Conservation (phyloP, 2,797 vertebrate species). For the Ceyx erithaca region DNA sequence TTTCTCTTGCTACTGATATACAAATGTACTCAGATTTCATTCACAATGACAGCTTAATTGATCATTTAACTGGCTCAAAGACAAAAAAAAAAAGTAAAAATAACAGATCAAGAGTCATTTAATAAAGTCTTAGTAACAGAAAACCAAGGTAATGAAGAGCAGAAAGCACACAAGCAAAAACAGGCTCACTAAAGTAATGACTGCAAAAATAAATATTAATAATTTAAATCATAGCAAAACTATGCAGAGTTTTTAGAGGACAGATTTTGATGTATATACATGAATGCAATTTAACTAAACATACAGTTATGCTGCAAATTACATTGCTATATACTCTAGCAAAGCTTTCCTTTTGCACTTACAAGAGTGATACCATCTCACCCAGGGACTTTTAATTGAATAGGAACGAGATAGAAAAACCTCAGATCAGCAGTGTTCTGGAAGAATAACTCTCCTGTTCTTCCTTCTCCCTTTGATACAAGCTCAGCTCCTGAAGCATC, state of each 20-base stretch:
- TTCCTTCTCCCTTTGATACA: background rate
- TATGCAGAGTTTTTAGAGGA: background rate
- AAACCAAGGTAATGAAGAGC: background rate
- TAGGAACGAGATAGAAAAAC: background rate
- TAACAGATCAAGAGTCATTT: background rate
- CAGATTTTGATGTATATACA: background rate
- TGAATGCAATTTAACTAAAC: background rate
- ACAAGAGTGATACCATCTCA: background rate
- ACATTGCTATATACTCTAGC: background rate
- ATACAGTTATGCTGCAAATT: background rate
- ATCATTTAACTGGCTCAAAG: background rate
- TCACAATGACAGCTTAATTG: slow-evolving; percentile 5
- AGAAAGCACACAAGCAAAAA: background rate
- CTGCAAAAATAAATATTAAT: background rate
- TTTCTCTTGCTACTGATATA: background rate
- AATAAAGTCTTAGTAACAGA: background rate
- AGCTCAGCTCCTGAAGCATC: background rate
- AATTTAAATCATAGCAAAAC: background rate
- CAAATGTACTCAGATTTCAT: slow-evolving; percentile 39
- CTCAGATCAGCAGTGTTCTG: background rate
- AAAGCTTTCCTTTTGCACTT: background rate
- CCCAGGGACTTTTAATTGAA: background rate
- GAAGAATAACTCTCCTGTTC: background rate
- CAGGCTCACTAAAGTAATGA: background rate
- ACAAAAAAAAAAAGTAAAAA: background rate